Evolutionary conservation across 2,113 vertebrate species (phyloP), one percentile per base, ranked within the genome.

Genomic region (Ramphastos sulfuratus): DNA sequence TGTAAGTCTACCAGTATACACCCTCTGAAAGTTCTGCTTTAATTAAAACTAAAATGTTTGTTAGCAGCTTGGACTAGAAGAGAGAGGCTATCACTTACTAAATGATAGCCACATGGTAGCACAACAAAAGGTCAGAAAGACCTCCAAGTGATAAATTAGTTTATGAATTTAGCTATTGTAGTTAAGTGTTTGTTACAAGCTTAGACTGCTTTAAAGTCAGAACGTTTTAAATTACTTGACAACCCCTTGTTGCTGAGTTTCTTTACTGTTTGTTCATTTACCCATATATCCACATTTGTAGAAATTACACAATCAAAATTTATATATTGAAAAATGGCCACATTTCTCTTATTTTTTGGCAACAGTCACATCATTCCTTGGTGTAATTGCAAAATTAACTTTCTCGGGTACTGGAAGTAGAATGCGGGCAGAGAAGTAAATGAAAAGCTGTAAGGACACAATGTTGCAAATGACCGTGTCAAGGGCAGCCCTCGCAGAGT

Each of bases 391-490:
- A 2, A 82, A 66, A 23, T 54, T 9, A 52, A 39, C 55, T 1
- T 2, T 46, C 66, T 77, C 9, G 35, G 63, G 35, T 69, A 10
- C 3, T n/a, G 60, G 46, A 46, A 76, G 67, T 21, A 30, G 37
- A 54, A 44, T 5, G 17, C 56, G 63, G 33, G 10, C 54, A 37
- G 72, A 52, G 27, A 16, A 63, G 37, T 25, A 61, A 44, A 31
- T 35, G n/a, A 28, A 64, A 54, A 77, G 15, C 30, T 18, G 6
- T 52, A 10, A 64, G 74, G 33, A 10, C 1, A 2, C 48, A 44
- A 1, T 1, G 1, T 37, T 60, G 60, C 42, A 28, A 15, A 28
- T 25, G 31, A 2, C 0, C 0, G 58, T 58, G 50, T 60, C 0
- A 0, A 0, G 2, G 71, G 15, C 55, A 73, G 37, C 23, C 44